Evolutionary conservation across 2,113 vertebrate species (phyloP), one percentile per base, ranked within the genome.

Genomic region (Hemiprocne comata): DNA sequence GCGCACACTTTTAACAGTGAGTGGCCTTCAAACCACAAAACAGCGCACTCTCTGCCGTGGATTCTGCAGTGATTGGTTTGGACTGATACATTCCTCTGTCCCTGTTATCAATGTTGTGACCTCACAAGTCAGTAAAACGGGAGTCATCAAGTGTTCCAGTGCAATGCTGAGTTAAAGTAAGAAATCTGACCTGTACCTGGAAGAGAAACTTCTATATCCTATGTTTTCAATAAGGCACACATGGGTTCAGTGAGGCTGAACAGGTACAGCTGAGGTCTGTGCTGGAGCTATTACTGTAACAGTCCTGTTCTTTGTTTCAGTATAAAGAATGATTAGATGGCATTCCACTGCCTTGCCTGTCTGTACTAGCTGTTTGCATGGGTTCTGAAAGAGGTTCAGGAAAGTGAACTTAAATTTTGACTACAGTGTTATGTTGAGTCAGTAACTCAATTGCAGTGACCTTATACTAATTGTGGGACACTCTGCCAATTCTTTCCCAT

Each of bases 21-120:
- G 33, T 2, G 2, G 40, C 40, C 40, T 40, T 46, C 15, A 53
- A 40, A 44, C 31, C 7, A 4, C 0, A 1, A 40, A 42, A 19
- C 12, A 21, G 29, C 2, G 8, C 8, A 5, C 16, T 14, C 18
- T 26, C 50, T 15, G 55, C 53, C 29, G 58, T 36, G 58, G 42
- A 29, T 90, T 53, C 42, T 90, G 40, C 28, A 33, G 40, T 8
- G 4, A 46, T 44, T 2, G 1, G 14, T 6, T 33, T 48, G n/a
- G 31, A 9, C 17, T 76, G 0, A 36, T 57, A 7, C 8, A 10
- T 80, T 67, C 7, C 21, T 34, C 34, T 67, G 24, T 58, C 16
- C 13, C 11, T 21, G 0, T 42, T 90, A 51, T 62, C 71, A 40
- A 1, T 23, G 31, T 2, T 64, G 28, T 90, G 65, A 86, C 42